phyloP scores from a whole-genome alignment of 92 coral and sea anemone genomes.

The Bergia puertoricense region DNA sequence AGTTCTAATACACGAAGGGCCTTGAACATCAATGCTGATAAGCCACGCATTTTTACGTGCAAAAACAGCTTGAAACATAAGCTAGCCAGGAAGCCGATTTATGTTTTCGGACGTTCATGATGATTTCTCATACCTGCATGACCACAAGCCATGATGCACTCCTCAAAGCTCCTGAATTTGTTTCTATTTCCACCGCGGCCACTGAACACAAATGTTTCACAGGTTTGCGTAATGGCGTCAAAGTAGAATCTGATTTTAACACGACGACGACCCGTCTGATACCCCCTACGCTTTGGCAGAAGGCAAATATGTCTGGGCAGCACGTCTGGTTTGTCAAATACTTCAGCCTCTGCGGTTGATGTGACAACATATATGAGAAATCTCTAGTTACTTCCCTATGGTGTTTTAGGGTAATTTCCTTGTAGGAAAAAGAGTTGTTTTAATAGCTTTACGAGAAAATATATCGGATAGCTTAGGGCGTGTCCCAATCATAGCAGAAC shows the following conservation, averaged over 20 bases:
- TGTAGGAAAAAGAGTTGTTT: not conserved
- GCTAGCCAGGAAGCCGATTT: not conserved
- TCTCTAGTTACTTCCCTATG: not conserved
- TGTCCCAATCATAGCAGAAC: too few species aligned
- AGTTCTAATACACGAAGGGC: not conserved
- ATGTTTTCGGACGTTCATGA: not conserved
- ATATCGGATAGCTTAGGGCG: too few species aligned
- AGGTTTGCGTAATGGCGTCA: constrained; percentile 58
- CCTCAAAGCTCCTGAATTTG: constrained; percentile 62
- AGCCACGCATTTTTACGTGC: not conserved
- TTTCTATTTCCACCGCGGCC: constrained; percentile 88
- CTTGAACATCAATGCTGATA: not conserved
- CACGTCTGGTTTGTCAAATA: constrained; percentile 31
- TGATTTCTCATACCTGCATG: constrained; percentile 67
- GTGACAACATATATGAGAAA: not conserved
- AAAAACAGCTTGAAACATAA: not conserved
- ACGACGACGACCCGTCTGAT: constrained; percentile 38
- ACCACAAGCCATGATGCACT: constrained; percentile 71
- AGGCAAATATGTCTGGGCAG: constrained; percentile 65
- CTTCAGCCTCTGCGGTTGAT: constrained; percentile 6
- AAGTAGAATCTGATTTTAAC: constrained; percentile 63
- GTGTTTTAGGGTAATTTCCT: not conserved
- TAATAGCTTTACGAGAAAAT: too few species aligned
- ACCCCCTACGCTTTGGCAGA: constrained; percentile 65
- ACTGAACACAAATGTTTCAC: constrained; percentile 74